phyloP scores from a whole-genome alignment of 2,888 invertebrate genomes.

The Cerastis rubricosa region DNA sequence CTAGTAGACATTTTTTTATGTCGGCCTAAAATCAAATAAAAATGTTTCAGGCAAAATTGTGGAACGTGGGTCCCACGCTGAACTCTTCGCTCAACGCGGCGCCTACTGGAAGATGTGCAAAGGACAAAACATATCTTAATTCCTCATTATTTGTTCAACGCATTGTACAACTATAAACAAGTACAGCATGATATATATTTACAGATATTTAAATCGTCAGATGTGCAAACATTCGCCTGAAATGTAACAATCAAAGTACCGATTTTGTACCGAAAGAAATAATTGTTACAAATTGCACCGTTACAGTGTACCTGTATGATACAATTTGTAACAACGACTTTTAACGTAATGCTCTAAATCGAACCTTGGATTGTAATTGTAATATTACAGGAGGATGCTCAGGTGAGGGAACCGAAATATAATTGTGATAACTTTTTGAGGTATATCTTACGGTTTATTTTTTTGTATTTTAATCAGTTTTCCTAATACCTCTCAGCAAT shows the following conservation, averaged over 20 bases:
- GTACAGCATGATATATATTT: neutral
- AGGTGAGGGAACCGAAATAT: neutral
- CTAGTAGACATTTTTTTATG: neutral
- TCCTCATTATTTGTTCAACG: neutral
- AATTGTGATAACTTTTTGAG: neutral
- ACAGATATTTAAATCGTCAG: neutral
- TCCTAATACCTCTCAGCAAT: neutral
- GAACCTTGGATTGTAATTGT: neutral
- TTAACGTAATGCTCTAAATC: neutral
- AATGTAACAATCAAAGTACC: neutral
- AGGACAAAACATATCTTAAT: constrained; percentile 76
- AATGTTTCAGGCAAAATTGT: constrained; percentile 91
- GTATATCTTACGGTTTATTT: neutral
- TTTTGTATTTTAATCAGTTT: constrained; percentile 19
- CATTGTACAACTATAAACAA: neutral
- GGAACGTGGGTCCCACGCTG: constrained; percentile 94
- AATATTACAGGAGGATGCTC: neutral
- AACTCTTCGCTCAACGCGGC: constrained; percentile 92
- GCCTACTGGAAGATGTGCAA: constrained; percentile 92
- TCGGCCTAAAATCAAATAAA: neutral
- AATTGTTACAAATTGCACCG: neutral
- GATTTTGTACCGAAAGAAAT: neutral
- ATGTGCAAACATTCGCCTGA: neutral
- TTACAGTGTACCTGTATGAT: too few species aligned
- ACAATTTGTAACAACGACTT: too few species aligned